These are phyloP conservation scores for Poeciliopsis retropinna DNA, from an alignment of 2,113 vertebrate genomes.

Conservation along the genomic window DNA sequence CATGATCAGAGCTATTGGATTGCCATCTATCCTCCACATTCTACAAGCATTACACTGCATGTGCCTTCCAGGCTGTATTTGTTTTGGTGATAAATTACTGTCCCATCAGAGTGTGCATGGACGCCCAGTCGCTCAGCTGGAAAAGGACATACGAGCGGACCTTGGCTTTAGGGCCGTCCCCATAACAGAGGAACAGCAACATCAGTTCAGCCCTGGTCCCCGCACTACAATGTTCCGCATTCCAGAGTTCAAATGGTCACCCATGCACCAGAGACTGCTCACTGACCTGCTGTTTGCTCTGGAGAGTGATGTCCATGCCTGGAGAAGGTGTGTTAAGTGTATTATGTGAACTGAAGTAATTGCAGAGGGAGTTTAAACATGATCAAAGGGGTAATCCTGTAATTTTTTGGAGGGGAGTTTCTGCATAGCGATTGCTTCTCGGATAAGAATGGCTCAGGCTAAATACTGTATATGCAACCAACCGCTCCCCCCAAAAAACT, in stretches of 20 bases:
- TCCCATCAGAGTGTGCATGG: constrained; percentile 86
- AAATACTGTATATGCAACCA: too few relatives aligned
- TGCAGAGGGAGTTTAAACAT: background rate
- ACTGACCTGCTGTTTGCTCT: constrained; percentile 96
- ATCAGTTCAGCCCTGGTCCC: constrained; percentile 96
- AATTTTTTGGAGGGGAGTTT: background rate
- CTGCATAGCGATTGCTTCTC: background rate
- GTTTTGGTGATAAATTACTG: constrained; percentile 17
- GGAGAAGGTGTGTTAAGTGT: constrained; percentile 87
- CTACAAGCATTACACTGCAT: background rate
- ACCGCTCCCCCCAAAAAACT: too few relatives aligned
- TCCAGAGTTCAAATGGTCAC: constrained; percentile 98
- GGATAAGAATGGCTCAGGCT: background rate
- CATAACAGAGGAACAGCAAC: constrained; percentile 92
- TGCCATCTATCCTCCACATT: background rate
- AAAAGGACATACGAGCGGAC: constrained; percentile 89
- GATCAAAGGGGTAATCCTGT: background rate
- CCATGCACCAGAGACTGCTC: constrained; percentile 96
- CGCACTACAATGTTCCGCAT: constrained; percentile 99
- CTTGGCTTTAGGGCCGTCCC: constrained; percentile 91
- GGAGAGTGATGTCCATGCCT: constrained; percentile 97
- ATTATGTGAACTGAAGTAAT: constrained; percentile 18
- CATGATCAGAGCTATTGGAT: constrained; percentile 11
- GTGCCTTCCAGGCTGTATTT: background rate
- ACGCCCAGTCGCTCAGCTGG: constrained; percentile 82